These are phyloP conservation scores for Pteromalus puparum DNA, from an alignment of 1,140 invertebrate genomes.

Conservation along the genomic window DNA sequence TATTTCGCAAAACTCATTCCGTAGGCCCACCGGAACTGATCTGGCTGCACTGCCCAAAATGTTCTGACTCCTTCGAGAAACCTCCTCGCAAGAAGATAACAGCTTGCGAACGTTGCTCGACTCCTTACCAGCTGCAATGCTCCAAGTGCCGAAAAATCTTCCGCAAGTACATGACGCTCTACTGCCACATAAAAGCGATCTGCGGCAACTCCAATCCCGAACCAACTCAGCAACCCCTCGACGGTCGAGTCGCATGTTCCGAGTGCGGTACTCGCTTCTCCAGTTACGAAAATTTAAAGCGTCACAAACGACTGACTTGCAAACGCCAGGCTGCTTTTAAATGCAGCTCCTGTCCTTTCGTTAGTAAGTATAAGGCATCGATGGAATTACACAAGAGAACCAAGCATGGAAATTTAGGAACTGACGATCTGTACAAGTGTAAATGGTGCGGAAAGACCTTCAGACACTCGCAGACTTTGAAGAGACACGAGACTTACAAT, in stretches of 20 bases:
- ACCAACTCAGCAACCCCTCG: not conserved
- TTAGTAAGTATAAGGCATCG: slow-evolving; percentile 42
- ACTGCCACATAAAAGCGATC: slow-evolving; percentile 45
- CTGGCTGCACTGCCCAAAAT: slow-evolving; percentile 26
- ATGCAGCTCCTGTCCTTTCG: slow-evolving; percentile 66
- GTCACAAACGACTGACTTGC: slow-evolving; percentile 33
- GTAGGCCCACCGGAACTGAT: slow-evolving; percentile 40
- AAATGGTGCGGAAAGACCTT: slow-evolving; percentile 30
- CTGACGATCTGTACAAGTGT: not conserved
- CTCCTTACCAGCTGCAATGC: slow-evolving; percentile 9
- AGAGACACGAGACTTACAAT: slow-evolving; percentile 56
- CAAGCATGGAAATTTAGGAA: not conserved
- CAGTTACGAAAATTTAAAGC: slow-evolving; percentile 35
- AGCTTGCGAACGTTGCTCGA: slow-evolving; percentile 1
- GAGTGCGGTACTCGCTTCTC: slow-evolving; percentile 32
- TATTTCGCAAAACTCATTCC: not conserved
- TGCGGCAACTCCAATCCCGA: slow-evolving; percentile 28
- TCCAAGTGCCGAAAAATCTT: slow-evolving; percentile 44
- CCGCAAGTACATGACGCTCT: slow-evolving; percentile 43
- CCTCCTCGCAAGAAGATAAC: slow-evolving; percentile 23
- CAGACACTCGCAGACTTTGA: slow-evolving; percentile 37
- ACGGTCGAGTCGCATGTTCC: slow-evolving; percentile 11
- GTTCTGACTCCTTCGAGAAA: not conserved
- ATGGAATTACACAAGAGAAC: slow-evolving; percentile 21
- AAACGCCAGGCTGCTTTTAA: slow-evolving; percentile 59